Evolutionary conservation across 2,888 invertebrate genomes (phyloP).

Genomic region (Netelia inedita): DNA sequence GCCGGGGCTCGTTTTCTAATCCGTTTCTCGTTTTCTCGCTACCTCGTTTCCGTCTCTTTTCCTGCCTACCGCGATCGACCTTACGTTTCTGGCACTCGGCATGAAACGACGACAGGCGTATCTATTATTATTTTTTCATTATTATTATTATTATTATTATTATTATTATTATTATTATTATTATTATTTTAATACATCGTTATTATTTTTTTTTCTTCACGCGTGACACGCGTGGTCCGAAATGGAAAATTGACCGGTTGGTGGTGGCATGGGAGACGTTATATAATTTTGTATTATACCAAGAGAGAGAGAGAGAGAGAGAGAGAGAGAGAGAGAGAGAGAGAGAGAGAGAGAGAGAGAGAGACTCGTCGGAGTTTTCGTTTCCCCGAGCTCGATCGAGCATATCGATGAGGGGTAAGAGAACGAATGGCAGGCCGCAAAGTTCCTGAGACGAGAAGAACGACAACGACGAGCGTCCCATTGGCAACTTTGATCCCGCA

Average conservation of each 20-base stretch:
- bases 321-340: background rate
- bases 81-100: conserved; percentile 1
- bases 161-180: conserved; percentile 1
- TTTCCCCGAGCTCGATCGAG: conserved; percentile 54
- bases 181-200: background rate
- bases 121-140: conserved; percentile 14
- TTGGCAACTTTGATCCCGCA: conserved; percentile 61
- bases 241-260: background rate
- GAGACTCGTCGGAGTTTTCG: conserved; percentile 27
- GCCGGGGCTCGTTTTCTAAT: conserved; percentile 56
- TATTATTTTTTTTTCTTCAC: background rate
- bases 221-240: conserved; percentile 12
- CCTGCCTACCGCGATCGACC: conserved; percentile 31
- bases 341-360: no score
- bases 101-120: conserved; percentile 41
- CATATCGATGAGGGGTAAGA: conserved; percentile 60
- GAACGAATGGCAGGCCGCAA: conserved; percentile 53
- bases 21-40: conserved; percentile 55
- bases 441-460: conserved; percentile 26
- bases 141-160: conserved; percentile 1
- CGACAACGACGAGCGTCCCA: conserved; percentile 55
- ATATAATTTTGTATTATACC: conserved; percentile 46
- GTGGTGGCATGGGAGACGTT: conserved; percentile 29
- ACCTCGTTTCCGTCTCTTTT: conserved; percentile 21
- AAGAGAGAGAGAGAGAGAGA: background rate